Percentiles rank a stretch among this genome's conserved stretches.
These are phyloP conservation scores for Leptinotarsa undecemlineata DNA, from an alignment of 1,140 invertebrate genomes.

Conservation along the genomic window DNA sequence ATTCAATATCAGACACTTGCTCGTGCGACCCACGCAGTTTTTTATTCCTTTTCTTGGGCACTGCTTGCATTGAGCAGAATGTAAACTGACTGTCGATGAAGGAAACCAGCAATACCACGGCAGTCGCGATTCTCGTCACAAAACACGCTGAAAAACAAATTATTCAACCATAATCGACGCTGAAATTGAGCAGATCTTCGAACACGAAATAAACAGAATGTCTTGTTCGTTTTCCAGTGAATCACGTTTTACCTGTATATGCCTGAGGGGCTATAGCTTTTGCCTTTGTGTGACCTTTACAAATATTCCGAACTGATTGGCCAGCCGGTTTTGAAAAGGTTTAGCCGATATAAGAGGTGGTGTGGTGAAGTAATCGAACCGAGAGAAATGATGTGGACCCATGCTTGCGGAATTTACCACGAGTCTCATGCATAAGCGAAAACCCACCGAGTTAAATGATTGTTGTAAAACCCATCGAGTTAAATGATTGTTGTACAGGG, in stretches of 20 bases:
- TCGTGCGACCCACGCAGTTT: slow-evolving; percentile 52
- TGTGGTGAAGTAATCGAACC: not conserved
- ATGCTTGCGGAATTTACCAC: no score
- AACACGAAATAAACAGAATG: slow-evolving; percentile 1
- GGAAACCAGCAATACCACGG: slow-evolving; percentile 54
- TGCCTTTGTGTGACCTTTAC: slow-evolving; percentile 27
- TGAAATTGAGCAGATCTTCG: not conserved
- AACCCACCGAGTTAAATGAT: slow-evolving; percentile 3
- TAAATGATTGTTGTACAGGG: slow-evolving; percentile 18
- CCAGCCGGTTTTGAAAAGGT: slow-evolving; percentile 28
- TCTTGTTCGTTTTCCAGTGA: slow-evolving; percentile 20
- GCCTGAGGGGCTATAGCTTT: slow-evolving; percentile 18
- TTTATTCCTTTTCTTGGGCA: slow-evolving; percentile 40
- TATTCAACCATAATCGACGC: slow-evolving; percentile 21
- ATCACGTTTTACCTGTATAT: slow-evolving; percentile 28
- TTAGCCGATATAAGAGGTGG: slow-evolving; percentile 7
- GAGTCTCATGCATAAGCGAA: no score
- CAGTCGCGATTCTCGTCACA: slow-evolving; percentile 54
- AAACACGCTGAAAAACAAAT: slow-evolving; percentile 53
- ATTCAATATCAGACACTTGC: slow-evolving; percentile 58
- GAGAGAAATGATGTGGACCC: not conserved
- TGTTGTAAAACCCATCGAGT: slow-evolving; percentile 7
- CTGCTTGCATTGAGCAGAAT: slow-evolving; percentile 57
- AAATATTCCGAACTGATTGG: slow-evolving; percentile 23
- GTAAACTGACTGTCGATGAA: slow-evolving; percentile 59